Evolutionary conservation across 1,140 invertebrate species (phyloP).

Genomic region (Drosophila auraria): DNA sequence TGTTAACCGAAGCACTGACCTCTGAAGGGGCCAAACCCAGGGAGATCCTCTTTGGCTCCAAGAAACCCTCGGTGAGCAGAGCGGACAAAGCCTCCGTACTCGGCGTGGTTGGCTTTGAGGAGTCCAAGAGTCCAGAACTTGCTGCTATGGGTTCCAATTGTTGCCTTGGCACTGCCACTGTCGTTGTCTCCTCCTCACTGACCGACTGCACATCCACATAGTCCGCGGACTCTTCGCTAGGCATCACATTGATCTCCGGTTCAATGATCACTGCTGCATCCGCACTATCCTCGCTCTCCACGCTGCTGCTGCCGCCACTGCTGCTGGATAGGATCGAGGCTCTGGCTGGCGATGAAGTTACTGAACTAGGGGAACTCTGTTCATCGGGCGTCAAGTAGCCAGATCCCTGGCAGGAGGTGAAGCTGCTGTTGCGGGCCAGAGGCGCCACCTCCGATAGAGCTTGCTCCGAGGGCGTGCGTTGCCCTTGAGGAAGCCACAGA

Average conservation of each 20-base stretch:
- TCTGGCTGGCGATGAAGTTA: constrained; percentile 60
- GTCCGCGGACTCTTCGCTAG: constrained; percentile 52
- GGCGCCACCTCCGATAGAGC: constrained; percentile 83
- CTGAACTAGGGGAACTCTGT: constrained; percentile 76
- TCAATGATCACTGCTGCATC: constrained; percentile 71
- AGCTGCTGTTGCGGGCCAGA: constrained; percentile 86
- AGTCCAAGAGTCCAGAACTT: neutral
- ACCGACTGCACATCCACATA: constrained; percentile 71
- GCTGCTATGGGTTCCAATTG: constrained; percentile 3
- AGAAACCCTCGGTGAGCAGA: constrained; percentile 92
- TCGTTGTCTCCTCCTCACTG: constrained; percentile 60
- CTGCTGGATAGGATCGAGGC: constrained; percentile 62
- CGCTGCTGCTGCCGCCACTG: constrained; percentile 50
- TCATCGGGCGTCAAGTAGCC: constrained; percentile 86
- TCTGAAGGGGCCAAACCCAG: constrained; percentile 87
- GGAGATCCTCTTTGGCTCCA: constrained; percentile 88
- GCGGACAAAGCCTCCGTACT: constrained; percentile 92
- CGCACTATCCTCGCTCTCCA: constrained; percentile 64
- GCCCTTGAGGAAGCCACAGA: constrained; percentile 50
- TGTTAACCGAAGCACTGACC: constrained; percentile 15
- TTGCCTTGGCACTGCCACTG: constrained; percentile 29
- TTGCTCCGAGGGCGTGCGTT: constrained; percentile 59
- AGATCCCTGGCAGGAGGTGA: constrained; percentile 87
- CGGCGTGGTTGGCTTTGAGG: constrained; percentile 89
- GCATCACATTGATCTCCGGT: constrained; percentile 73